phyloP scores from a whole-genome alignment of 1,140 invertebrate genomes.

The Brachionus angularis region DNA sequence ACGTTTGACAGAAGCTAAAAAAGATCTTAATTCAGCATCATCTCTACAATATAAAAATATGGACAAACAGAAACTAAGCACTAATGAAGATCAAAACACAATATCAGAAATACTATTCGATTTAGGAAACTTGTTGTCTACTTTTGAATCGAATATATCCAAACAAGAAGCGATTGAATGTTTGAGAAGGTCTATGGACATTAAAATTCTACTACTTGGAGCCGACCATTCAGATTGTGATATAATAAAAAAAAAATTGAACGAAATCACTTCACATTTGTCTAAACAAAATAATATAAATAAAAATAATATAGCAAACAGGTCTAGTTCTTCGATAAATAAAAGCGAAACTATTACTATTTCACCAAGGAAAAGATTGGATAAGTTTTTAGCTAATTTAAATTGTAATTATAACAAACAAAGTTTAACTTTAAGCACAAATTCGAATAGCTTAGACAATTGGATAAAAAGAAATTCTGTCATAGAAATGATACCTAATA shows the following conservation, averaged over 20 bases:
- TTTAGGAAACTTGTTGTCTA: neutral
- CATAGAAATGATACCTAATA: neutral
- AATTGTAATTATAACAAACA: neutral
- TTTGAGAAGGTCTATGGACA: slow-evolving; percentile 12
- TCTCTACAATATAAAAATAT: too few relatives aligned
- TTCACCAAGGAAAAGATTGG: neutral
- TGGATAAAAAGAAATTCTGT: slow-evolving; percentile 27
- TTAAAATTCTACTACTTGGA: slow-evolving; percentile 9
- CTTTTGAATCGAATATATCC: slow-evolving; percentile 14
- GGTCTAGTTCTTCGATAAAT: too few relatives aligned
- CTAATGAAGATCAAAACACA: slow-evolving; percentile 27
- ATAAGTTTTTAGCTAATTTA: neutral
- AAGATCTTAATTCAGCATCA: neutral
- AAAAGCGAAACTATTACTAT: too few relatives aligned
- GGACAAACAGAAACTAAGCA: neutral
- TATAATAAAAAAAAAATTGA: slow-evolving; percentile 17
- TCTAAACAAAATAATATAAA: too few relatives aligned
- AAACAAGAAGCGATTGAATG: slow-evolving; percentile 38
- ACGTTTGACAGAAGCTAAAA: neutral
- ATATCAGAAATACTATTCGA: slow-evolving; percentile 35
- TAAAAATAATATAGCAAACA: too few relatives aligned
- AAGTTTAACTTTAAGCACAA: neutral
- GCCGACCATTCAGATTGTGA: slow-evolving; percentile 13
- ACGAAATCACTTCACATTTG: too few relatives aligned
- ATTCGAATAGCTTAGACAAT: neutral